A percentile compares a stretch with the other conserved stretches of the same genome.
These are phyloP conservation scores for Semotilus atromaculatus DNA, from an alignment of 2,797 vertebrate species.

Conservation along the genomic window DNA sequence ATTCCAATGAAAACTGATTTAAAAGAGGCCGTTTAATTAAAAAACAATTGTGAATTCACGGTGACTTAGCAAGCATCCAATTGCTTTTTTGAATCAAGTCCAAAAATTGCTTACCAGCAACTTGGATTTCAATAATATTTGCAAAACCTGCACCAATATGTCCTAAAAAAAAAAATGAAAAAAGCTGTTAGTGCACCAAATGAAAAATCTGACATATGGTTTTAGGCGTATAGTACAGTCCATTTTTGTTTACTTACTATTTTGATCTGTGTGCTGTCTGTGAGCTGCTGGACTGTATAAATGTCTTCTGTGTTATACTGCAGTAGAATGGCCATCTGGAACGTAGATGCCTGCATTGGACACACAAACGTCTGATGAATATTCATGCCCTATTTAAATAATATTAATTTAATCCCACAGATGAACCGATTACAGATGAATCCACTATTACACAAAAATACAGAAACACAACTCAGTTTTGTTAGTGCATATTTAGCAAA, in stretches of 20 bases:
- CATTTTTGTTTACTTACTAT: constrained; percentile 78
- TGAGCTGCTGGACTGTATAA: constrained; percentile 95
- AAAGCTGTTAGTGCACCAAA: not conserved
- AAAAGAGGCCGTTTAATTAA: not conserved
- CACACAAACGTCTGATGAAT: constrained; percentile 16
- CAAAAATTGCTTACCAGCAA: constrained; percentile 85
- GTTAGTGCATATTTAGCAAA: not conserved
- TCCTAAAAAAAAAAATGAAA: constrained; percentile 80
- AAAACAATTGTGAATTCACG: not conserved
- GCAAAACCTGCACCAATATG: constrained; percentile 96
- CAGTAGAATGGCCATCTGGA: constrained; percentile 91
- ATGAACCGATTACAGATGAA: too few relatives aligned
- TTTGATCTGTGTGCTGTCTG: constrained; percentile 98
- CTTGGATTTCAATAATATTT: constrained; percentile 97
- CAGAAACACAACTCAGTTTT: not conserved
- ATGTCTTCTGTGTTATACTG: constrained; percentile 90
- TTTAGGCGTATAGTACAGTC: not conserved
- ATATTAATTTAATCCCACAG: too few relatives aligned
- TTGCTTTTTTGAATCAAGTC: not conserved
- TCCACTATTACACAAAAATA: not conserved
- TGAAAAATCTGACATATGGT: not conserved
- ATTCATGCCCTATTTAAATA: not conserved
- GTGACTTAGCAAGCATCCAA: not conserved
- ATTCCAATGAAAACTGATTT: not conserved
- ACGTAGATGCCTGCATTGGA: constrained; percentile 82